Evolutionary conservation across 2,888 invertebrate genomes (phyloP), one percentile per base, ranked within the genome.

Genomic region (Drosophila fulvimacula): DNA sequence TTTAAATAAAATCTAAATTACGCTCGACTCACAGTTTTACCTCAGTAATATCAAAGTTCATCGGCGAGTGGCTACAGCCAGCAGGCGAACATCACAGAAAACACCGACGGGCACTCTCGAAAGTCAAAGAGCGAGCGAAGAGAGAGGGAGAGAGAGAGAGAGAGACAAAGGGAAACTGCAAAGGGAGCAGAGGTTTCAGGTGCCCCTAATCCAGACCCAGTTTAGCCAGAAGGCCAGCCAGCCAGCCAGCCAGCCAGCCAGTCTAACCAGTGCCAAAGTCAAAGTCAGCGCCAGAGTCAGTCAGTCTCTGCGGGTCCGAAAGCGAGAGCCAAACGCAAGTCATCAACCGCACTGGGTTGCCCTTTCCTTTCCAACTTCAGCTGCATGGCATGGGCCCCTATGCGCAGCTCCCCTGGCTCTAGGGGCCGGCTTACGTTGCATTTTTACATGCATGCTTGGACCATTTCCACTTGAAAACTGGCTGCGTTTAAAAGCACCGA

Each of bases 191-290:
- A 30, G 21, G 38, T 5, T 30, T 1, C 39, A 15, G 55, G 24
- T 65, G 67, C 67, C 55, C 61, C 63, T 79, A 80, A 79, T 66
- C 63, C 71, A 79, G 63, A 56, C 41, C 53, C 74, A 66, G 57
- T 57, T 63, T 61, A 66, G 58, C 67, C 63, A 55, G 61, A 59
- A 59, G 76, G 69, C 70, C 70, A 80, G 65, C 56, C 65, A 71
- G 42, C 52, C 53, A 52, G 65, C 64, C 73, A 82, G 53, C 36
- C 58, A 73, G 72, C 39, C 74, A 81, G 76, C 79, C 73, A 88
- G 88, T 88, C 88, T 88, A 88, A 88, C 88, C 88, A 88, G 86
- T 86, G 79, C 75, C 82, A 88, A 88, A 88, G 88, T 88, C 82
- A 88, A 82, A 83, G 82, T 83, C 53, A 69, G 68, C 59, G 42